These are phyloP conservation scores for Drusus annulatus DNA, from an alignment of 1,140 invertebrate species.

Conservation along the genomic window DNA sequence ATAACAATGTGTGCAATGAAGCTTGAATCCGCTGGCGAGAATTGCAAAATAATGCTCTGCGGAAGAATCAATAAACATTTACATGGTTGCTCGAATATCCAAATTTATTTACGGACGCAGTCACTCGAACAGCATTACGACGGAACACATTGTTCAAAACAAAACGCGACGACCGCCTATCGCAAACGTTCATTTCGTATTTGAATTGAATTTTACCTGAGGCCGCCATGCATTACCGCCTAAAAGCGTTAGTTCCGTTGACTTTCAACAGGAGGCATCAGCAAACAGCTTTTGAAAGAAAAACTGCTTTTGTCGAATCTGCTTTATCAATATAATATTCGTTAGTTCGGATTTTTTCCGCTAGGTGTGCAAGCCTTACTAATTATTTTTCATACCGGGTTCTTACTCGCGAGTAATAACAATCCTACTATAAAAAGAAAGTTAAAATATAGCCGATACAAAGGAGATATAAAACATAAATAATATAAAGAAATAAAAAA, in stretches of 20 bases:
- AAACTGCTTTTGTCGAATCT: no score
- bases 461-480: no score
- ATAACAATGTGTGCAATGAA: neutral
- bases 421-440: no score
- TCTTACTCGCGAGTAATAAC: no score
- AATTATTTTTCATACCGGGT: no score
- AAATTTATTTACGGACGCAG: slow-evolving; percentile 4
- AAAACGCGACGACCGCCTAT: slow-evolving; percentile 17
- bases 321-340: no score
- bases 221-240: slow-evolving; percentile 6
- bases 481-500: no score
- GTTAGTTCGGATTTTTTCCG: no score
- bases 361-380: no score
- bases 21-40: neutral
- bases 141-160: slow-evolving; percentile 9
- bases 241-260: slow-evolving; percentile 4
- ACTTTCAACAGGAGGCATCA: neutral
- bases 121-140: neutral
- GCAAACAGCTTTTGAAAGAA: no score
- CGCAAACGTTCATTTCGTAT: slow-evolving; percentile 21
- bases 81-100: neutral
- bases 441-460: no score
- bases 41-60: neutral
- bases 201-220: slow-evolving; percentile 3
- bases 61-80: neutral